These are phyloP conservation scores for Meloidogyne exigua DNA, from an alignment of 1,140 invertebrate species.

Conservation along the genomic window DNA sequence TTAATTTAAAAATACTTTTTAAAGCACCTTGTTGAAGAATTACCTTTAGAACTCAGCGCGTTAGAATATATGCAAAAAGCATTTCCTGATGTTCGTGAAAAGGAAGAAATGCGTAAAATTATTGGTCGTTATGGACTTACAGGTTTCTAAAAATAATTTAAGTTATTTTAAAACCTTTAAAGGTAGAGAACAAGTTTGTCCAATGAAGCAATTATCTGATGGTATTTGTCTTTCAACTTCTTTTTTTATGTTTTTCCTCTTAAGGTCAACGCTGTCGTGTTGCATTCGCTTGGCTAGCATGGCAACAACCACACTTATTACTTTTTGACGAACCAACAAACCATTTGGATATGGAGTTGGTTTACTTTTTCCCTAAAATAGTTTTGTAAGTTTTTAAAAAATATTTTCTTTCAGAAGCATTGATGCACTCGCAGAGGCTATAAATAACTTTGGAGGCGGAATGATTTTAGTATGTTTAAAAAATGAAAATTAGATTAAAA, in stretches of 20 bases:
- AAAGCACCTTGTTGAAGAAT: conserved; percentile 86
- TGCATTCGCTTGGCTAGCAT: conserved; percentile 93
- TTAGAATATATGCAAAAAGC: conserved; percentile 96
- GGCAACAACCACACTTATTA: conserved; percentile 88
- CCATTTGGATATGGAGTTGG: conserved; percentile 90
- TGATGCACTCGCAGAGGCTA: conserved; percentile 92
- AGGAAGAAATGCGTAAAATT: conserved; percentile 98
- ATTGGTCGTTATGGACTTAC: conserved; percentile 95
- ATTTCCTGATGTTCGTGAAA: conserved; percentile 94
- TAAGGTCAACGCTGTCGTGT: conserved; percentile 87
- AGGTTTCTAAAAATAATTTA: conserved; percentile 80
- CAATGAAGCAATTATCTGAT: conserved; percentile 93
- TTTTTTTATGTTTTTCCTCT: neutral
- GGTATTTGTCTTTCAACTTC: conserved; percentile 64
- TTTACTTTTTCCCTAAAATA: no score
- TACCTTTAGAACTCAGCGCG: conserved; percentile 90
- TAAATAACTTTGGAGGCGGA: conserved; percentile 95
- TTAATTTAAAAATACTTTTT: conserved; percentile 25
- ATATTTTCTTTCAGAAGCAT: conserved; percentile 70
- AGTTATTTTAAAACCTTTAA: neutral
- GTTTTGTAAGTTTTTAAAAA: no score
- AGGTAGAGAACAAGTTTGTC: conserved; percentile 74
- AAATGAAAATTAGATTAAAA: neutral
- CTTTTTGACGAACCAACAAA: conserved; percentile 97
- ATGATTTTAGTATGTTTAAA: conserved; percentile 81